Conservation (phyloP, 2,797 vertebrate genomes). For the Huso huso region DNA sequence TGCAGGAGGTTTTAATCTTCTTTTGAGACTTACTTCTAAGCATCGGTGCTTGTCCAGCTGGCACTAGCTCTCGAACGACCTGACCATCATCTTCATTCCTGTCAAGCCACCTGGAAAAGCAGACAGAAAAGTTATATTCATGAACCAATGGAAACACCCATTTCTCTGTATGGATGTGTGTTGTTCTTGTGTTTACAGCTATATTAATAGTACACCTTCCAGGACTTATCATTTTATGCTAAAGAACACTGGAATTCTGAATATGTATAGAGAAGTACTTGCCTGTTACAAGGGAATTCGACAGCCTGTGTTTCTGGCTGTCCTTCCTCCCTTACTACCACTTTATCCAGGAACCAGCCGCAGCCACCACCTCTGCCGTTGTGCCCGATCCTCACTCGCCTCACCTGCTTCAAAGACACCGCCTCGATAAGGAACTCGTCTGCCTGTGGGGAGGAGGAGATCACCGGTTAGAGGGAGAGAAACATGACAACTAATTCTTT, state of each 20-base stretch:
- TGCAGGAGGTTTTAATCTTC: too few species aligned
- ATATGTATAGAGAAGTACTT: conserved; percentile 19
- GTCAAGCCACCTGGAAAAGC: conserved; percentile 80
- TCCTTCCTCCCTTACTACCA: conserved; percentile 88
- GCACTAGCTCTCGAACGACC: conserved; percentile 86
- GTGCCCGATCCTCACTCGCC: conserved; percentile 80
- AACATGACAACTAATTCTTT: not conserved
- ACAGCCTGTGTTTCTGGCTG: conserved; percentile 76
- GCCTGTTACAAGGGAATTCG: conserved; percentile 91
- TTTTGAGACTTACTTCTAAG: conserved; percentile 76
- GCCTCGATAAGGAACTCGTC: conserved; percentile 93
- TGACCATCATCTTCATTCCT: conserved; percentile 95
- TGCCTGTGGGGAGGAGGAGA: conserved; percentile 49
- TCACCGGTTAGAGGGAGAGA: conserved; percentile 12
- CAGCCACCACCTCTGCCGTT: conserved; percentile 86
- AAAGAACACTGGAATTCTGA: too few species aligned
- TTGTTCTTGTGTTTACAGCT: too few species aligned
- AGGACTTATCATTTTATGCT: too few species aligned
- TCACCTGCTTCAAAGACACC: conserved; percentile 74
- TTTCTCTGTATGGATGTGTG: too few species aligned
- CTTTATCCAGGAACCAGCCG: conserved; percentile 92
- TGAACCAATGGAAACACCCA: too few species aligned
- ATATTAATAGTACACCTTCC: too few species aligned
- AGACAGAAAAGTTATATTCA: not conserved
- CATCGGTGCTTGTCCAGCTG: conserved; percentile 72